Base-by-base conservation (phyloP, 2,888 invertebrate species). In the Heterodera filipjevi region DNA sequence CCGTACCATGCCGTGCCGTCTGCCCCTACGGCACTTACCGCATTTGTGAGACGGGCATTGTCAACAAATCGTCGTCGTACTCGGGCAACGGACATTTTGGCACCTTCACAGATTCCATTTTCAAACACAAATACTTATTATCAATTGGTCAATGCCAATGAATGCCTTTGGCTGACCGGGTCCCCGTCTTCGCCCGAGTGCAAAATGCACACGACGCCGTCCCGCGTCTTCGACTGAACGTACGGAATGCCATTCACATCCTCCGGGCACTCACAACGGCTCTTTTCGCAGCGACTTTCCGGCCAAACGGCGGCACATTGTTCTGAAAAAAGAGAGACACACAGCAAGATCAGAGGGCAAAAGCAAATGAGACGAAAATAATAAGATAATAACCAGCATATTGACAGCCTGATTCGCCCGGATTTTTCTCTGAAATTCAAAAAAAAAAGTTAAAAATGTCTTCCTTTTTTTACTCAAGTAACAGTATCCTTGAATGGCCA, bases 281-380 rank as follows among this genome's bases (percentile, higher is more conserved):
- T 87, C 75, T 88, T 87, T 79, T 88, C 87, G 77, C 88, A 88
- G 71, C 87, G 81, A 76, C 82, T 81, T 76, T 88, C 88, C 22
- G 88, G 88, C 88, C 88, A 88, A 35, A 88, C 88, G 14, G 88
- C 86, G 19, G 83, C 82, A 79, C 88, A 88, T 79, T 88, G 88
- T 73, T 88, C 88, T 10, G 22, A 68, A 19, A 35, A 8, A 8
- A 19, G 68, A 6, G 6, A 68, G 12, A 22, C 10, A 59, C 10
- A 2, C 22, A 22, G 12, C 33, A 68, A 2, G 33, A 33, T 2
- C 32, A 12, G 16, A n/a, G n/a, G n/a, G n/a, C n/a, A n/a, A n/a
- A n/a, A n/a, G n/a, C n/a, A 27, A 64, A 22, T 22, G 64, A 8
- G 27, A 12, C 22, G 64, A 64, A 64, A 64, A 12, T 22, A 35